These are phyloP conservation scores for Zoanthus sansibaricus DNA, from an alignment of 92 coral and sea anemone species.

Conservation along the genomic window DNA sequence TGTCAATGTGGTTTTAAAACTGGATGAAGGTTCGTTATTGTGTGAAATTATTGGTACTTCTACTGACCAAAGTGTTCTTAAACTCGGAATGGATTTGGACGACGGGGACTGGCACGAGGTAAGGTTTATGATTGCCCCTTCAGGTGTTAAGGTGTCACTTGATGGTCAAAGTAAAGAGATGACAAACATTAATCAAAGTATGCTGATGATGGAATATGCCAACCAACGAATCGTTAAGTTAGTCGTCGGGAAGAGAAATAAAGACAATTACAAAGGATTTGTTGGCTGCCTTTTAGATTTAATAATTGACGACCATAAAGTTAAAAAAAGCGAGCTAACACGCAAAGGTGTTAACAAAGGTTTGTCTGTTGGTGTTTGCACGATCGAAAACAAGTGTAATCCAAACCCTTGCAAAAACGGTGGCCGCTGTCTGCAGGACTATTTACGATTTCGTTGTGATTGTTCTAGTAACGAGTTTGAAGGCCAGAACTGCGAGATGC, in stretches of 20 bases:
- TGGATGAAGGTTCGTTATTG: slow-evolving; percentile 68
- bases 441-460: slow-evolving; percentile 65
- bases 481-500: slow-evolving; percentile 75
- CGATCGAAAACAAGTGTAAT: slow-evolving; percentile 62
- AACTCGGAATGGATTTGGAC: slow-evolving; percentile 74
- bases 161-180: slow-evolving; percentile 57
- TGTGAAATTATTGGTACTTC: slow-evolving; percentile 74
- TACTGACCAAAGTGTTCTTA: slow-evolving; percentile 60
- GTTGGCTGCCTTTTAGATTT: slow-evolving; percentile 89
- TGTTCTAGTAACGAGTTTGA: slow-evolving; percentile 71
- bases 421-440: slow-evolving; percentile 78
- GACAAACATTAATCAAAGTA: slow-evolving; percentile 59
- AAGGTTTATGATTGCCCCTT: slow-evolving; percentile 58
- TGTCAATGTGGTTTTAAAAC: slow-evolving; percentile 68
- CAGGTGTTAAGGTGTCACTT: slow-evolving; percentile 58
- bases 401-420: slow-evolving; percentile 81
- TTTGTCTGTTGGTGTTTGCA: slow-evolving; percentile 52
- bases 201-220: slow-evolving; percentile 67
- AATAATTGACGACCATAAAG: slow-evolving; percentile 73
- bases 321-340: slow-evolving; percentile 49
- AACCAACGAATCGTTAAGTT: slow-evolving; percentile 76
- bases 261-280: slow-evolving; percentile 66
- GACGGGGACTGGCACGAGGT: slow-evolving; percentile 97
- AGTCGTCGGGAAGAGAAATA: slow-evolving; percentile 66
- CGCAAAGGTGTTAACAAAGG: slow-evolving; percentile 51